Evolutionary conservation across 2,888 invertebrate species (phyloP), one percentile per base, ranked within the genome.

Genomic region (Noctuana brunneofusca): DNA sequence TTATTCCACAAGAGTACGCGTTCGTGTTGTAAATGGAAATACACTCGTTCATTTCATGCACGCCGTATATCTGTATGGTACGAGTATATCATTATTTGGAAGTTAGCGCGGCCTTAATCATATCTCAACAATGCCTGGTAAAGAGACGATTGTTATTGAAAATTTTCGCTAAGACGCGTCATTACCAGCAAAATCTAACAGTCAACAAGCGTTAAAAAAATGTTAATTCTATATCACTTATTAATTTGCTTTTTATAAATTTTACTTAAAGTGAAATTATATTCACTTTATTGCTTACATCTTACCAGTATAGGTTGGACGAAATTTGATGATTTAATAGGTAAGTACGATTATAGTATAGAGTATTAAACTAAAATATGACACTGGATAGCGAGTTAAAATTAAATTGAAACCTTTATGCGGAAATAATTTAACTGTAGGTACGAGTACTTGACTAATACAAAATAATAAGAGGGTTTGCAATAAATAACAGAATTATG

Each of bases 401-500:
- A 16, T 41, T 55, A 38, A 12, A 55, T 55, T 62, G 38, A 62
- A 62, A 20, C 1, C 3, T 50, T 20, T 49, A 49, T 30, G 30
- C 49, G 49, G 49, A 62, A 62, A 62, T 62, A 62, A 53, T 43
- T 46, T 46, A 56, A 56, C 16, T 43, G 14, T 38, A 24, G 5
- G 35, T 35, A 16, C 50, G 5, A 24, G 35, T 35, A 16, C 50
- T 46, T 18, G 11, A 57, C 27, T 53, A 64, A 67, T 56, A 64
- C 63, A 73, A 71, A 77, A 80, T 76, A 80, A 74, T 75, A 80
- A 76, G 75, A 73, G 74, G 73, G 76, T 75, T 71, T 71, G 75
- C 76, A 79, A 84, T 83, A 86, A 86, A 86, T 85, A 86, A 85
- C 79, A 79, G 77, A 83, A 87, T 87, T 88, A 88, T 87, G 86